Evolutionary conservation across 2,113 vertebrate species (phyloP).

Genomic region (Serilophus lunatus): DNA sequence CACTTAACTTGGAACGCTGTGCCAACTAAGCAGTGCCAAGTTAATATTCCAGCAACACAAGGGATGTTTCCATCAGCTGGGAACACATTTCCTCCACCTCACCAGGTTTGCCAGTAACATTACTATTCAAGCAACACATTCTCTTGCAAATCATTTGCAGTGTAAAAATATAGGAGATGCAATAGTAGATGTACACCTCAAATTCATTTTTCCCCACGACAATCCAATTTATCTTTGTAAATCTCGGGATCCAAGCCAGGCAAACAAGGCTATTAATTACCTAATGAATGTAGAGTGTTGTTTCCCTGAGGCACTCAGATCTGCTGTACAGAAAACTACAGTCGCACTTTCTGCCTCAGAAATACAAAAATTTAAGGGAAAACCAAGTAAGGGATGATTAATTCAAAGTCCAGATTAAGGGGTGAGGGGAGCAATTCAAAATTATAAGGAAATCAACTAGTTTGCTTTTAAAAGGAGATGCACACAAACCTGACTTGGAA

Average conservation of each 20-base stretch:
- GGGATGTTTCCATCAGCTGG: neutral
- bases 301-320: neutral
- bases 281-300: neutral
- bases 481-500: neutral
- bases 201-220: neutral
- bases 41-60: neutral
- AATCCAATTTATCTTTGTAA: neutral
- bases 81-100: neutral
- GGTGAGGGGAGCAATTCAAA: neutral
- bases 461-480: neutral
- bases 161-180: neutral
- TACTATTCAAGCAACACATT: neutral
- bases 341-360: neutral
- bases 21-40: neutral
- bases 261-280: neutral
- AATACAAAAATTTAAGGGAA: neutral
- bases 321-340: neutral
- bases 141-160: neutral
- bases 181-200: neutral
- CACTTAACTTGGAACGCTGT: neutral
- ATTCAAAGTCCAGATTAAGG: neutral
- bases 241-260: neutral
- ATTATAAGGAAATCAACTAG: neutral
- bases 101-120: neutral
- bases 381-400: neutral